Evolutionary conservation across 2,797 vertebrate genomes (phyloP).

Genomic region (Steatocranus sp.): DNA sequence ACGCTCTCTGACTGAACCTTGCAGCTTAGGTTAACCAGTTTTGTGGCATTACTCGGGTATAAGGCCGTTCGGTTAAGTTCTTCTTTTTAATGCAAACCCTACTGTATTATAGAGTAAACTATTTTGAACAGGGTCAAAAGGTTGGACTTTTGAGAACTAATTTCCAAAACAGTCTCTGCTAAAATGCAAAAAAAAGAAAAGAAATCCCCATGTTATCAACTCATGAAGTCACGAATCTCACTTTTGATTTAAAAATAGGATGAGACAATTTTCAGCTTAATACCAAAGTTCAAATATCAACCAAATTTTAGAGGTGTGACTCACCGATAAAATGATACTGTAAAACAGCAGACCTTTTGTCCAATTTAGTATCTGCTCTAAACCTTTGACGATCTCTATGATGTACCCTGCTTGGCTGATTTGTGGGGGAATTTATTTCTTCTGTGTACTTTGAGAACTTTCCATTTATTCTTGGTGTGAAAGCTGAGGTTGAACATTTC

Average conservation of each 20-base stretch:
- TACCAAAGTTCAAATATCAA: not conserved
- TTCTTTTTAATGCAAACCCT: not conserved
- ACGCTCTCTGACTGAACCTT: not conserved
- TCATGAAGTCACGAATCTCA: accelerated
- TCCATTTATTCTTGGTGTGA: not conserved
- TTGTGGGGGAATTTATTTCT: not conserved
- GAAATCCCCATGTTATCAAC: not conserved
- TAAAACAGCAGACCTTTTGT: not conserved
- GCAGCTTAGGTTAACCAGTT: not conserved
- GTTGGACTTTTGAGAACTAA: not conserved
- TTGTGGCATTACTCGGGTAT: not conserved
- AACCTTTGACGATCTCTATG: not conserved
- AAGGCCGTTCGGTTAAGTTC: not conserved
- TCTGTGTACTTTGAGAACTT: accelerated
- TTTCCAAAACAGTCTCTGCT: not conserved
- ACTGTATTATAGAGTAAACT: not conserved
- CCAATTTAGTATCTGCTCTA: not conserved
- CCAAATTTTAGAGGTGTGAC: not conserved
- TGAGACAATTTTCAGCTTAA: not conserved
- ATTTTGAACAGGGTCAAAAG: not conserved
- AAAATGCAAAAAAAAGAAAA: not conserved
- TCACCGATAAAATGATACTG: not conserved
- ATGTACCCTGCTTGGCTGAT: not conserved
- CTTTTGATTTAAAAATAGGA: not conserved
- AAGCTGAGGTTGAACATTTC: not conserved